Conservation (phyloP, 35 echinoderm and acorn worm species). For the Apostichopus parvimensis region DNA sequence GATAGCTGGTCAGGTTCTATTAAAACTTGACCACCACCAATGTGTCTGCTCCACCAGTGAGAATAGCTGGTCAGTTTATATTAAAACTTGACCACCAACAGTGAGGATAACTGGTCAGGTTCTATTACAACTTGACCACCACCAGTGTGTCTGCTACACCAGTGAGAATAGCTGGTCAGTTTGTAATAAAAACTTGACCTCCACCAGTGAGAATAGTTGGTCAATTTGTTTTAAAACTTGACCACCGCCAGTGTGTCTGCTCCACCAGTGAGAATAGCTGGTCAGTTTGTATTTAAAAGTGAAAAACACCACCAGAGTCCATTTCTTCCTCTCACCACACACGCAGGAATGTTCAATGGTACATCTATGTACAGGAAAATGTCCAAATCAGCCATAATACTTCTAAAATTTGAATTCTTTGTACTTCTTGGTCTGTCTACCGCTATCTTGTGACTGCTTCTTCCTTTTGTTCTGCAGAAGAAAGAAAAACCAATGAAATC, state of each 20-base stretch:
- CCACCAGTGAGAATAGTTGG: not conserved
- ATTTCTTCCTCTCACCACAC: not conserved
- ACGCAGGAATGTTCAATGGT: not conserved
- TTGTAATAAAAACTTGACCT: not conserved
- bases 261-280: no score
- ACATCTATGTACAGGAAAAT: not conserved
- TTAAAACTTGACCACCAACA: no score
- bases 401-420: slow-evolving; percentile 96
- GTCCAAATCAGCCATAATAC: not conserved
- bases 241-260: no score
- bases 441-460: slow-evolving; percentile 91
- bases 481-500: not conserved
- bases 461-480: slow-evolving; percentile 95
- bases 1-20: no score
- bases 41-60: not conserved
- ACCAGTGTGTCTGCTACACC: no score
- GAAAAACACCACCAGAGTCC: not conserved
- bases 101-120: no score
- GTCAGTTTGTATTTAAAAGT: not conserved
- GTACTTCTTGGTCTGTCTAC: slow-evolving; percentile 90
- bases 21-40: not conserved
- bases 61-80: no score
- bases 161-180: no score
- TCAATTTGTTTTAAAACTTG: no score
- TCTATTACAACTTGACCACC: not conserved